phyloP scores from a whole-genome alignment of 2,113 vertebrate genomes.

The Tachysurus fulvidraco region DNA sequence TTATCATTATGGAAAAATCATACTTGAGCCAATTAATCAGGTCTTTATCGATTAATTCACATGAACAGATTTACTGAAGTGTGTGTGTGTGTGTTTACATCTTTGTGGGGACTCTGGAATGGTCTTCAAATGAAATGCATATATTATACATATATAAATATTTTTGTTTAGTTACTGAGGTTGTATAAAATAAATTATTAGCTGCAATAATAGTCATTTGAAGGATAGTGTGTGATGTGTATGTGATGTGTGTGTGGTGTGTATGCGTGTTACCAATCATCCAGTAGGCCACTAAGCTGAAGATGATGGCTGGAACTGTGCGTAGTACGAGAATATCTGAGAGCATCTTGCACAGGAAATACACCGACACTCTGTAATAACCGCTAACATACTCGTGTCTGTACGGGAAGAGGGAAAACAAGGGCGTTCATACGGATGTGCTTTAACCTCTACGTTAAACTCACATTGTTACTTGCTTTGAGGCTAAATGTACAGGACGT shows the following conservation, averaged over 20 bases:
- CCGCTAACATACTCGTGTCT: constrained; percentile 97
- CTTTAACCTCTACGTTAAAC: neutral
- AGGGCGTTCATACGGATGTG: neutral
- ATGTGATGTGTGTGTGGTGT: neutral
- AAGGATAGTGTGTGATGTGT: neutral
- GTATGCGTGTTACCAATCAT: constrained; percentile 78
- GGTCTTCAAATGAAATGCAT: no score
- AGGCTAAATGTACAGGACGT: neutral
- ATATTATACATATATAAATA: neutral
- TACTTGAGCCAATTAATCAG: neutral
- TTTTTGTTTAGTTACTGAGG: neutral
- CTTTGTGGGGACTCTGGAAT: no score
- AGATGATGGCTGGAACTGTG: constrained; percentile 81
- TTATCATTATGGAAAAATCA: neutral
- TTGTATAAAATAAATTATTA: neutral
- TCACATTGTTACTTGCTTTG: neutral
- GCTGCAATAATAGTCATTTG: neutral
- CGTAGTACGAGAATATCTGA: constrained; percentile 87
- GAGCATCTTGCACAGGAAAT: constrained; percentile 87
- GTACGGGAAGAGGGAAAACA: constrained; percentile 5
- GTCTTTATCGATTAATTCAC: neutral
- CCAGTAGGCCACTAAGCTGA: constrained; percentile 86
- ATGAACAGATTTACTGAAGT: neutral
- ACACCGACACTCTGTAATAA: constrained; percentile 88
- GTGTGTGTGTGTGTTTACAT: no score